A percentile compares a stretch with the other conserved stretches of the same genome.
Evolutionary conservation across 2,888 invertebrate genomes (phyloP).

Genomic region (Agonopterix arenella): DNA sequence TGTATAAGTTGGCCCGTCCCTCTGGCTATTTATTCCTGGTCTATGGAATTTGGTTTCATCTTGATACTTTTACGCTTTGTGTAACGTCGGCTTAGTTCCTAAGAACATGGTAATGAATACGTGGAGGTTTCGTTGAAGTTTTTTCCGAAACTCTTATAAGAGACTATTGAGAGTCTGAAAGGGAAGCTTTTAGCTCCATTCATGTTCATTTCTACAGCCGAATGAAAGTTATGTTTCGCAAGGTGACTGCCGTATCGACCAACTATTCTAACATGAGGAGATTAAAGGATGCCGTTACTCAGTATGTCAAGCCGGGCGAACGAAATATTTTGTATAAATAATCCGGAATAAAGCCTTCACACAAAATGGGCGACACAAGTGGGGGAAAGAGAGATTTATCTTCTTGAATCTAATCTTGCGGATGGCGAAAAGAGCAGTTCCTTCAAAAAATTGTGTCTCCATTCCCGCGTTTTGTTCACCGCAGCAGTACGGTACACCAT

Average conservation of each 20-base stretch:
- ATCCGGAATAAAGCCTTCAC: conserved; percentile 64
- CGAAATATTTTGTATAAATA: conserved; percentile 66
- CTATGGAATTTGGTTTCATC: too few relatives aligned
- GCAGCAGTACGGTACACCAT: conserved; percentile 30
- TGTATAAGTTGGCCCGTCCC: too few relatives aligned
- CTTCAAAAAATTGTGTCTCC: conserved; percentile 47
- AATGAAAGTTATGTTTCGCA: conserved; percentile 11
- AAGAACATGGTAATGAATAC: too few relatives aligned
- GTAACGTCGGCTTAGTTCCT: too few relatives aligned
- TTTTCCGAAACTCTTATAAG: conserved; percentile 23
- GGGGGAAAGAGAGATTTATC: conserved; percentile 66
- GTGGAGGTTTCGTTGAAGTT: background rate
- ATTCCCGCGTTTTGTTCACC: conserved; percentile 32
- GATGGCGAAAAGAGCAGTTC: conserved; percentile 67
- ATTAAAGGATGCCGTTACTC: conserved; percentile 53
- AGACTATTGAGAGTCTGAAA: conserved; percentile 13
- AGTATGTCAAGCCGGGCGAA: conserved; percentile 44
- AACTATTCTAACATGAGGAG: conserved; percentile 20
- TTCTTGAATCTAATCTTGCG: conserved; percentile 71
- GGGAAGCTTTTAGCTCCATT: conserved; percentile 12
- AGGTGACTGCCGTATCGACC: background rate
- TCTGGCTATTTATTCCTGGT: too few relatives aligned
- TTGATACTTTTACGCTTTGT: too few relatives aligned
- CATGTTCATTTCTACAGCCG: conserved; percentile 14
- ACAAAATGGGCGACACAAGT: conserved; percentile 59